These are phyloP conservation scores for Clamator glandarius DNA, from an alignment of 2,797 vertebrate genomes.

Conservation along the genomic window DNA sequence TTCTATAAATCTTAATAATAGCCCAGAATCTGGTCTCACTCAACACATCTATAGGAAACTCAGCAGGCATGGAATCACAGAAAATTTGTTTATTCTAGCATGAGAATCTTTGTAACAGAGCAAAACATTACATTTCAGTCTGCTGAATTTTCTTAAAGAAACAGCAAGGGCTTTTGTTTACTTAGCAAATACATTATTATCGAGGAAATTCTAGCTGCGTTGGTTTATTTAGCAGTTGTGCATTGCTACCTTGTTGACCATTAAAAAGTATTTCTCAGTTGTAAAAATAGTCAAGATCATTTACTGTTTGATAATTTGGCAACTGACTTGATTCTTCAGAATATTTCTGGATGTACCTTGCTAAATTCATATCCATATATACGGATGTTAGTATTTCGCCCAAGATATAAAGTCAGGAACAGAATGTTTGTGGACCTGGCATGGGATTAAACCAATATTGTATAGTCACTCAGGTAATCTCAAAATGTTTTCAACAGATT, in stretches of 20 bases:
- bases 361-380: neutral
- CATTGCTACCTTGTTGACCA: neutral
- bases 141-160: conserved; percentile 68
- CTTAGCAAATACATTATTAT: conserved; percentile 30
- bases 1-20: neutral
- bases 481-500: neutral
- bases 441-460: neutral
- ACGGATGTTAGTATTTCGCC: neutral
- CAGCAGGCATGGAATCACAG: neutral
- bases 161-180: conserved; percentile 10
- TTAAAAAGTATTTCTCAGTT: neutral
- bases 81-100: conserved; percentile 19
- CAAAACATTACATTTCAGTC: conserved; percentile 14
- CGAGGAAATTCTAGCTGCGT: conserved; percentile 26
- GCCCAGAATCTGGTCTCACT: neutral
- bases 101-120: conserved; percentile 12
- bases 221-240: conserved; percentile 32
- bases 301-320: neutral
- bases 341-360: neutral
- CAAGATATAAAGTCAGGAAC: neutral
- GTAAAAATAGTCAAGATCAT: neutral
- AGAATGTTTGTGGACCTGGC: neutral
- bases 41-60: neutral
- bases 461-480: neutral
- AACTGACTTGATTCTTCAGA: neutral